Base-by-base conservation (phyloP, 1,140 invertebrate genomes). In the Tetramorium simillimum region DNA sequence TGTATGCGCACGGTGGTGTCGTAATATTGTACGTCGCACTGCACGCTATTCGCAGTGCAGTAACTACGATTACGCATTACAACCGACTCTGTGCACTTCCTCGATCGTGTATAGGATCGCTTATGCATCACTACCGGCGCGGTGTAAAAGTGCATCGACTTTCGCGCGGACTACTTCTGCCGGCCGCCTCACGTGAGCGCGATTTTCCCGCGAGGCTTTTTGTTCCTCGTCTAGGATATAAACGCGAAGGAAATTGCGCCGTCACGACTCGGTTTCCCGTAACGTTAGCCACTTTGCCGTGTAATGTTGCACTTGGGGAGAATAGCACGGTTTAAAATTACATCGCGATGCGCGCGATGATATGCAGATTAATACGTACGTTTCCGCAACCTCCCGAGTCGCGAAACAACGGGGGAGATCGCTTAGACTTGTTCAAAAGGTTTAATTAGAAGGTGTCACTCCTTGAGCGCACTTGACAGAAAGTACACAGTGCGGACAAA, bases 31-130 rank as follows among this genome's bases (percentile, higher is more conserved):
- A 49, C 37, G 14, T 10, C 10, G 43, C 24, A 14, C 78, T 12
- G 69, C 58, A 40, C 63, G n/a, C 58, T 33, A 51, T 69, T 82
- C 28, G 28, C 49, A 60, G 65, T 70, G 65, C 70, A 81, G 65
- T 90, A 87, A 89, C 87, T 46, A 53, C 87, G 81, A 90, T 86
- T 82, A 82, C 77, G 80, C 58, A 63, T 53, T 75, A 73, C 28
- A 28, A 24, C 70, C 21, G 69, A 49, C 53, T 67, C 18, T 16
- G 28, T 63, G 70, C 76, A 88, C 62, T 90, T 90, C 89, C 89
- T 90, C 58, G 70, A 78, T 86, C 77, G 72, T 46, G 51, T 24
- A 37, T 14, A 28, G 60, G 65, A 90, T 85, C 85, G 40, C 49
- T 87, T 89, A 78, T 80, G 72, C 88, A 72, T 78, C 75, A 67